Evolutionary conservation across 1,140 invertebrate species (phyloP), one percentile per base, ranked within the genome.

Genomic region (Drosophila pachea): DNA sequence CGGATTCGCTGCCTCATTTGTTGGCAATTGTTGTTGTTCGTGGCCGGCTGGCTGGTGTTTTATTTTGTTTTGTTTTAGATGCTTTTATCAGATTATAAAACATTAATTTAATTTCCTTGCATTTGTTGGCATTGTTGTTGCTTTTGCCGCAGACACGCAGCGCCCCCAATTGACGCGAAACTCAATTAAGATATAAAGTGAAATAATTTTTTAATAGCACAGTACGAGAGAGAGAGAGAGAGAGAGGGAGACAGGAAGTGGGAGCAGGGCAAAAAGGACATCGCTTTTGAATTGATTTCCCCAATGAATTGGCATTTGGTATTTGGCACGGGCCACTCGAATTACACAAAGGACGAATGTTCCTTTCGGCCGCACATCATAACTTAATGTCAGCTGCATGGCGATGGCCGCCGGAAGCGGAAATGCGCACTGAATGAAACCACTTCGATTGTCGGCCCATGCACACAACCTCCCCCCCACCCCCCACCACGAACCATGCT

Each of bases 181-280:
- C 77, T 82, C 81, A 82, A 82, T 82, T 82, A 82, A 82, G 71
- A 83, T 83, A 82, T 77, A 82, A 77, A 82, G 71, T 74, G 71
- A 82, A 82, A 82, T 82, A 77, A 81, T 81, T 81, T 82, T 81
- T 81, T 81, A 81, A 81, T 81, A 74, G 77, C 78, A 81, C 68
- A 68, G 74, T 54, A 76, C 9, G 32, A 16, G 31, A 9, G 36
- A 32, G 16, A 43, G n/a, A 61, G 55, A 65, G 43, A 43, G n/a
- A 45, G 42, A 53, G 56, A 31, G 52, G 22, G 29, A 14, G 4
- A 29, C 12, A 11, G 49, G 8, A 12, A 33, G 43, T 29, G 33
- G 32, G 33, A 45, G 35, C 22, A 12, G 38, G 31, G 16, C 11
- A 31, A 6, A 11, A 12, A 9, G 5, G 35, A 40, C 35, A n/a